Evolutionary conservation across 2,888 invertebrate species (phyloP).

Genomic region (Gymnoscelis rufifasciata): DNA sequence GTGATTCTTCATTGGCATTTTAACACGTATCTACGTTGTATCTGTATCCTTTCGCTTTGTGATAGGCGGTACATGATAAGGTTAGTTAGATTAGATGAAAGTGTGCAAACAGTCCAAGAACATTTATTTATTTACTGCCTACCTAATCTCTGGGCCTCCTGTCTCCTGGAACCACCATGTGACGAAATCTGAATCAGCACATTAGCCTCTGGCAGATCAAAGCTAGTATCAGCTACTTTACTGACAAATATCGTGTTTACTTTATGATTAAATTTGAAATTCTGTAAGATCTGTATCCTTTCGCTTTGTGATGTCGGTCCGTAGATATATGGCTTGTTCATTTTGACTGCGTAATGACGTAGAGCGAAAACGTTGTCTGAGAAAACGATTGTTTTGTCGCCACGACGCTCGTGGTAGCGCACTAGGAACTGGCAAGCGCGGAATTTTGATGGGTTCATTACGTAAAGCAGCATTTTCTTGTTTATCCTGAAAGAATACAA

Average conservation of each 20-base stretch:
- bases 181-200: conserved; percentile 99
- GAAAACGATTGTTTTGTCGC: conserved; percentile 99
- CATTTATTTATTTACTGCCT: too few relatives aligned
- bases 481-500: conserved; percentile 81
- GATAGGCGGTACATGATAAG: too few relatives aligned
- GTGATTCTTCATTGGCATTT: too few relatives aligned
- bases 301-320: conserved; percentile 98
- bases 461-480: conserved; percentile 95
- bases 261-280: conserved; percentile 99
- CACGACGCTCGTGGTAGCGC: conserved; percentile 92
- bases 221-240: conserved; percentile 99
- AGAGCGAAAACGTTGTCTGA: conserved; percentile 99
- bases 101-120: too few relatives aligned
- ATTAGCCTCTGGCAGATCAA: conserved; percentile 99
- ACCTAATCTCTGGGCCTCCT: conserved; percentile 97
- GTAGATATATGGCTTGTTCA: conserved; percentile 99
- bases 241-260: conserved; percentile 99
- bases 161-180: conserved; percentile 98
- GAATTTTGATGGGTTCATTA: conserved; percentile 99
- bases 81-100: too few relatives aligned
- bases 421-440: conserved; percentile 97
- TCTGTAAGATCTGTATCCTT: conserved; percentile 98
- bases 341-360: conserved; percentile 97
- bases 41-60: too few relatives aligned
- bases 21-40: too few relatives aligned